Conservation (phyloP, 1,140 invertebrate genomes). For the Uloborus diversus region DNA sequence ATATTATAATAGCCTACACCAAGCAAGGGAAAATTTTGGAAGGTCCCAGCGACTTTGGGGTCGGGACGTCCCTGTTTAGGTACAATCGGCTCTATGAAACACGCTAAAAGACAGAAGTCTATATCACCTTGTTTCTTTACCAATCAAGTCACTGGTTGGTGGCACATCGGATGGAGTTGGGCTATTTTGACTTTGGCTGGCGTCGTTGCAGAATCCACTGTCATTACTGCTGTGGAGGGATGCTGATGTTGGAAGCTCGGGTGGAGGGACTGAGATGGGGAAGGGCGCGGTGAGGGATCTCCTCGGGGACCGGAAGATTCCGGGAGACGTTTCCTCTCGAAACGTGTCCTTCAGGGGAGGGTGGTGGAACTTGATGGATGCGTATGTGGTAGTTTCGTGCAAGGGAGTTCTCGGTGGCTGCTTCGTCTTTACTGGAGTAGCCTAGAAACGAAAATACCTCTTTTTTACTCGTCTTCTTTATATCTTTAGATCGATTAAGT, state of each 20-base stretch:
- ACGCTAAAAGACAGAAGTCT: too few relatives aligned
- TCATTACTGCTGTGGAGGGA: slow-evolving; percentile 86
- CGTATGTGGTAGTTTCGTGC: slow-evolving; percentile 27
- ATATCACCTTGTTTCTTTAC: not conserved
- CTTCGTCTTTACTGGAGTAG: slow-evolving; percentile 32
- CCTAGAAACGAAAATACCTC: not conserved
- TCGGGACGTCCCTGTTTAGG: not conserved
- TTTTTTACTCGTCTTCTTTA: not conserved
- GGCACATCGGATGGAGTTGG: slow-evolving; percentile 18
- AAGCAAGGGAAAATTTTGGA: not conserved
- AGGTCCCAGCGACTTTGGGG: not conserved
- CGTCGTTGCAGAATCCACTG: slow-evolving; percentile 87
- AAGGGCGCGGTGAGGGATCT: slow-evolving; percentile 44
- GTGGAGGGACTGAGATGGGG: slow-evolving; percentile 25
- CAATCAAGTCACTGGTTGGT: not conserved
- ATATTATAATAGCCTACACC: not conserved
- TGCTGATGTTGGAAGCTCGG: not conserved
- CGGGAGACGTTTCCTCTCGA: slow-evolving; percentile 30
- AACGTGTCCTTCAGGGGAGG: slow-evolving; percentile 19
- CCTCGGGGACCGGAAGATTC: slow-evolving; percentile 47
- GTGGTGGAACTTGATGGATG: slow-evolving; percentile 48
- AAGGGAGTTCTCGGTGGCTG: slow-evolving; percentile 25
- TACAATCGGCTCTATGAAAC: not conserved
- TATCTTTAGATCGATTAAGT: too few relatives aligned
- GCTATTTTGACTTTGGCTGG: slow-evolving; percentile 2